A percentile compares a stretch with the other conserved stretches of the same genome.
Conservation (phyloP, 2,797 vertebrate genomes). For the Sphaeramia orbicularis region DNA sequence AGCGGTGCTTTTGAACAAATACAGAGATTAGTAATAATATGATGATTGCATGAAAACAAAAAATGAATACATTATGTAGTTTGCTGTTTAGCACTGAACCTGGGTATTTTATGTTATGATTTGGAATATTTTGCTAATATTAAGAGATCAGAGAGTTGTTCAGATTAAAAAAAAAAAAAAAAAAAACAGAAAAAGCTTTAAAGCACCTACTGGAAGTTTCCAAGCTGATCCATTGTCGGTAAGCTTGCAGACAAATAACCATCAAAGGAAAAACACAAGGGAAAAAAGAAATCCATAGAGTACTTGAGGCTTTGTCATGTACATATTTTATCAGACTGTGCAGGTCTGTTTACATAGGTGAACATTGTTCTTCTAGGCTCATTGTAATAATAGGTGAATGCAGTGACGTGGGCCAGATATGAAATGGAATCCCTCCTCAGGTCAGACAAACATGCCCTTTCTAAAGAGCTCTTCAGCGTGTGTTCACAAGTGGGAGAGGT, state of each 20-base stretch:
- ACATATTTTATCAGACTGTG: slow-evolving; percentile 21
- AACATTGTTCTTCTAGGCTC: slow-evolving; percentile 63
- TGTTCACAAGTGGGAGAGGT: slow-evolving; percentile 55
- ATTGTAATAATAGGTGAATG: slow-evolving; percentile 46
- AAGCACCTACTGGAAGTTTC: not conserved
- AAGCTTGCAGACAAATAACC: too few relatives aligned
- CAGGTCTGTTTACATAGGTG: slow-evolving; percentile 43
- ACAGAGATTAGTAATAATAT: slow-evolving; percentile 6
- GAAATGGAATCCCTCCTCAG: slow-evolving; percentile 44
- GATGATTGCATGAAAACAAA: slow-evolving; percentile 11
- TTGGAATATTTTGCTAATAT: slow-evolving; percentile 20
- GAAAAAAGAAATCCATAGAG: not conserved
- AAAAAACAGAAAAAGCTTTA: not conserved
- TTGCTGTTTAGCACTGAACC: not conserved
- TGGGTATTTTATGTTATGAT: slow-evolving; percentile 11
- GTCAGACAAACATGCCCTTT: slow-evolving; percentile 50
- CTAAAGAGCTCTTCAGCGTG: slow-evolving; percentile 29
- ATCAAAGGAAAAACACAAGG: not conserved
- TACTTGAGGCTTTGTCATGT: slow-evolving; percentile 1
- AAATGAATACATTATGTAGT: not conserved
- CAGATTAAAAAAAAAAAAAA: not conserved
- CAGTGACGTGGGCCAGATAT: slow-evolving; percentile 43
- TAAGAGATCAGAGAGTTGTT: too few relatives aligned
- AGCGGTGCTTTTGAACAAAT: slow-evolving; percentile 7
- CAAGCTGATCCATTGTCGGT: too few relatives aligned